Evolutionary conservation across 1,140 invertebrate genomes (phyloP).

Genomic region (Sesamia nonagrioides): DNA sequence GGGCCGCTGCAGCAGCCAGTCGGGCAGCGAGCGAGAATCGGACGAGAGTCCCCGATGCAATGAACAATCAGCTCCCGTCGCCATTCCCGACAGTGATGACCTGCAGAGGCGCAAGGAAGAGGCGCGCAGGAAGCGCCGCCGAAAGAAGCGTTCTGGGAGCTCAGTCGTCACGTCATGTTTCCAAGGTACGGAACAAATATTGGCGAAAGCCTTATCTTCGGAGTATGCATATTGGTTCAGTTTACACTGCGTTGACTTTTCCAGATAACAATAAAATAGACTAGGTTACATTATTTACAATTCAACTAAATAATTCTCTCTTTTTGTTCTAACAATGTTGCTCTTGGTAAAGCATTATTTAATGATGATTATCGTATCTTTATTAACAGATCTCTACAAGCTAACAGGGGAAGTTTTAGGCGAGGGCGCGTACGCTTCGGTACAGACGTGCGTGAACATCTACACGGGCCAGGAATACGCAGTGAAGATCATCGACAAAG

Average conservation of each 20-base stretch:
- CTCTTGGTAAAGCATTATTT: not conserved
- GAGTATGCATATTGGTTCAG: conserved; percentile 18
- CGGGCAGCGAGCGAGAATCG: conserved; percentile 84
- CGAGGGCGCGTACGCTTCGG: conserved; percentile 98
- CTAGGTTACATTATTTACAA: not conserved
- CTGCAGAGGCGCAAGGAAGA: conserved; percentile 93
- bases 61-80: conserved; percentile 83
- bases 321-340: not conserved
- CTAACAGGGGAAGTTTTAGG: conserved; percentile 98
- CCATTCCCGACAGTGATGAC: conserved; percentile 88
- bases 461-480: conserved; percentile 97
- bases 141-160: conserved; percentile 95
- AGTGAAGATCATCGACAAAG: conserved; percentile 99
- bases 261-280: not conserved
- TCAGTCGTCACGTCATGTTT: conserved; percentile 96
- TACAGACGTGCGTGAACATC: conserved; percentile 97
- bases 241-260: not conserved
- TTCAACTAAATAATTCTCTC: not conserved
- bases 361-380: conserved; percentile 27
- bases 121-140: conserved; percentile 94
- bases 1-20: conserved; percentile 87
- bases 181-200: conserved; percentile 90
- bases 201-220: conserved; percentile 11
- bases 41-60: conserved; percentile 70
- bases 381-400: conserved; percentile 95